Evolutionary conservation across 2,888 invertebrate species (phyloP), one percentile per base, ranked within the genome.

Genomic region (Philereme transversata): DNA sequence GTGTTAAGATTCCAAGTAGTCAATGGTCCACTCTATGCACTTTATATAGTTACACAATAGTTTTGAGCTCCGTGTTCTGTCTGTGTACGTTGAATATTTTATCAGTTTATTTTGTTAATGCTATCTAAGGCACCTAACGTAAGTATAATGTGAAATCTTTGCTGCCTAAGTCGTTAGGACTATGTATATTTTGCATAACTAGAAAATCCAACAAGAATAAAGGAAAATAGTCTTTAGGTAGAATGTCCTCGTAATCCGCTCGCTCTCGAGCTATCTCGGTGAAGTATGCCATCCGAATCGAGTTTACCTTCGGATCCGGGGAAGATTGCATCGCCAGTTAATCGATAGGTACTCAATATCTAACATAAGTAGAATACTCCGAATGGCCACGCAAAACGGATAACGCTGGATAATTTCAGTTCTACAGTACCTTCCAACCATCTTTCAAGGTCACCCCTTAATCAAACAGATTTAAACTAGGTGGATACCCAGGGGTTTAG

Each of bases 211-310:
- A 6, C 7, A 38, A 38, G 22, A 46, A 22, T 41, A 7, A 5
- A 51, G 36, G 9, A 33, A 51, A 5, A 36, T 43, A 48, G 11
- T 44, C 22, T 41, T 6, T 43, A 22, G n/a, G 33, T 46, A 48
- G 43, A 43, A 22, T 45, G 45, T 52, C 45, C 33, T 44, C 11
- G 38, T 50, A 44, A 38, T 47, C 44, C 35, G n/a, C 11, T 47
- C 36, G 47, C 22, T 59, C 44, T 45, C 49, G 43, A 50, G 48
- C 69, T 75, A 75, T 75, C 73, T 64, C 64, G 54, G 70, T 67
- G 75, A 82, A 82, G 73, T 82, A 74, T 78, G 81, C 78, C 82
- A 79, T 75, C 72, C 71, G 71, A 80, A 77, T 78, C 71, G 71
- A 81, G 74, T 61, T 60, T 46, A 50, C 60, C 57, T 53, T 73